A percentile compares a stretch with the other conserved stretches of the same genome.
Evolutionary conservation across 2,113 vertebrate genomes (phyloP).

Genomic region (Dipodomys spectabilis): DNA sequence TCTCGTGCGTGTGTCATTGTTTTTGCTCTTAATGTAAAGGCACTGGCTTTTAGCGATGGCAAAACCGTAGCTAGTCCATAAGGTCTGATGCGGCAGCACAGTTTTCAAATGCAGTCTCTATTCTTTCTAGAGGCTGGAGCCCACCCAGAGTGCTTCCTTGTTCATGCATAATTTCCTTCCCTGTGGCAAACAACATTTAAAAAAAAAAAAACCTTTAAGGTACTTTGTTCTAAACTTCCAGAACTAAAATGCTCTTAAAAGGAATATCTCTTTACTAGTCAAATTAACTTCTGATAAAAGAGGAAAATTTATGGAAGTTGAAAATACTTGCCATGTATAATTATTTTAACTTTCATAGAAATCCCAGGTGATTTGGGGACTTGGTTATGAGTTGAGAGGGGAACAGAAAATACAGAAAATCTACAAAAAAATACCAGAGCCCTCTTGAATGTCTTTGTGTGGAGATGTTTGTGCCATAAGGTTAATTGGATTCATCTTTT

Average conservation of each 20-base stretch:
- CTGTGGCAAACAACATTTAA: not conserved
- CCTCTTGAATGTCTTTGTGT: constrained; percentile 66
- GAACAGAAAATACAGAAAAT: too few species aligned
- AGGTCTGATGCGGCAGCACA: not conserved
- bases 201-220: not conserved
- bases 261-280: not conserved
- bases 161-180: not conserved
- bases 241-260: not conserved
- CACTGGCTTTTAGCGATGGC: not conserved
- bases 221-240: constrained; percentile 19
- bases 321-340: not conserved
- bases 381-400: not conserved
- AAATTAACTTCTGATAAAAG: not conserved
- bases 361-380: not conserved
- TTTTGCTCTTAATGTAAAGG: not conserved
- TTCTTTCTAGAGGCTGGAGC: not conserved
- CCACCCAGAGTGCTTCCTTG: not conserved
- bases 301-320: not conserved
- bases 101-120: not conserved
- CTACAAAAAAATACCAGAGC: not conserved
- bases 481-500: not conserved
- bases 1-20: not conserved
- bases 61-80: not conserved
- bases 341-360: not conserved
- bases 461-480: not conserved